Evolutionary conservation across 1,140 invertebrate species (phyloP).

Genomic region (Platyscapa corneri): DNA sequence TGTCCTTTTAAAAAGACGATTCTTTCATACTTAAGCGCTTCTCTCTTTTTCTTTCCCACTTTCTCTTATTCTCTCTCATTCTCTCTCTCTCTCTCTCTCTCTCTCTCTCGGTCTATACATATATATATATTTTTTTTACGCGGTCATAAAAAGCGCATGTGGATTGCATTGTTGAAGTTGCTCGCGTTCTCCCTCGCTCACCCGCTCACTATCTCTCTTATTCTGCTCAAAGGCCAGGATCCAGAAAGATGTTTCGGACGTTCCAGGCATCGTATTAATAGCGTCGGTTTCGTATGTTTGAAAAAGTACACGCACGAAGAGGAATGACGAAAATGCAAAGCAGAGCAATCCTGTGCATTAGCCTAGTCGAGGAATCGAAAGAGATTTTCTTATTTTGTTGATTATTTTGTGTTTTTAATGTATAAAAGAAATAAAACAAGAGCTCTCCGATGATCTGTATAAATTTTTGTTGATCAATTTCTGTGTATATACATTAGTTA

Average conservation of each 20-base stretch:
- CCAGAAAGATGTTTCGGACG: slow-evolving; percentile 10
- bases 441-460: slow-evolving; percentile 54
- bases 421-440: slow-evolving; percentile 44
- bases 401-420: slow-evolving; percentile 25
- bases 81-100: no score
- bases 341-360: background rate
- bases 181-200: background rate
- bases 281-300: slow-evolving; percentile 16
- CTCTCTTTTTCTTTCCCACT: background rate
- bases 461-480: slow-evolving; percentile 53
- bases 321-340: background rate
- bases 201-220: background rate
- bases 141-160: background rate
- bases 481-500: slow-evolving; percentile 51
- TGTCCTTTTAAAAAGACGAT: no score
- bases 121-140: background rate
- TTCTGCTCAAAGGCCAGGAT: background rate
- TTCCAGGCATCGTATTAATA: slow-evolving; percentile 33
- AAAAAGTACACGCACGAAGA: slow-evolving; percentile 17
- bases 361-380: background rate
- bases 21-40: background rate
- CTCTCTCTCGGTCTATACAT: background rate
- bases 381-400: background rate
- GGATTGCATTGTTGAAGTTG: slow-evolving; percentile 14
- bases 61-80: no score